Percentiles rank a stretch among this genome's conserved stretches.
Evolutionary conservation across 2,888 invertebrate species (phyloP).

Genomic region (Alviniconcha strummeri): DNA sequence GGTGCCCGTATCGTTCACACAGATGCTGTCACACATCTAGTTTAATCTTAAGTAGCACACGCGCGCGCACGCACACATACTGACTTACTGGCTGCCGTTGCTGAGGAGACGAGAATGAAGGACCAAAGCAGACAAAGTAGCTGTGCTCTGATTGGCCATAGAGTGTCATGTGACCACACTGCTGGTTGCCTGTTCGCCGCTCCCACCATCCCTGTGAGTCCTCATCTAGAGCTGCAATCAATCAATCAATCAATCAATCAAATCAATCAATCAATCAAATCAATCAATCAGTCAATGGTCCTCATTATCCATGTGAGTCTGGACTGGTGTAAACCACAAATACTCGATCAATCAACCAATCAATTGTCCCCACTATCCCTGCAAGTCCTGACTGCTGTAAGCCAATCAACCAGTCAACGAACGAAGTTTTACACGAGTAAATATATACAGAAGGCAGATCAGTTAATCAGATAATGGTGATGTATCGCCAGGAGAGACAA

Average conservation of each 20-base stretch:
- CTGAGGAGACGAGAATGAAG: background rate
- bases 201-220: conserved; percentile 31
- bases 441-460: too few relatives aligned
- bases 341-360: background rate
- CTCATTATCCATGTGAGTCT: too few relatives aligned
- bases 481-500: too few relatives aligned
- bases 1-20: too few relatives aligned
- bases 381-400: background rate
- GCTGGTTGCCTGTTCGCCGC: conserved; percentile 8
- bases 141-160: conserved; percentile 7
- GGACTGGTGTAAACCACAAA: background rate
- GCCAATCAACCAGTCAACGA: background rate
- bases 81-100: conserved; percentile 13
- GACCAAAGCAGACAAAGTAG: conserved; percentile 4
- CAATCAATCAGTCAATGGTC: background rate
- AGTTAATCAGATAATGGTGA: too few relatives aligned
- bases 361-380: background rate
- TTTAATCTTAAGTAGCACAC: too few relatives aligned
- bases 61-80: background rate
- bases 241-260: background rate
- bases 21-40: too few relatives aligned
- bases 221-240: conserved; percentile 31
- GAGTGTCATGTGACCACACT: conserved; percentile 27
- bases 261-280: conserved; percentile 1
- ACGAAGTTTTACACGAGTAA: background rate